phyloP scores from a whole-genome alignment of 2,888 invertebrate genomes.

The Ptychoptera albimana region DNA sequence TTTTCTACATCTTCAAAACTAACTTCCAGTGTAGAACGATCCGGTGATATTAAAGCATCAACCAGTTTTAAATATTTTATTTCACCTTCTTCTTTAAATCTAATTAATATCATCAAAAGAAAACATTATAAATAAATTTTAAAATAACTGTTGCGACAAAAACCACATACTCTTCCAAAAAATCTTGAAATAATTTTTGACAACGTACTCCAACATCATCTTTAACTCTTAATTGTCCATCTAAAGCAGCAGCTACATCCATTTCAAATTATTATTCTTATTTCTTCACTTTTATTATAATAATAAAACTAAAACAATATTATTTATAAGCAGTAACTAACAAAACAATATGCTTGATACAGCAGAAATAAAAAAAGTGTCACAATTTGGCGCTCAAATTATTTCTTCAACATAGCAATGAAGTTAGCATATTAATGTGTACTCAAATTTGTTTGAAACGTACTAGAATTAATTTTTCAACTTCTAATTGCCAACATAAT shows the following conservation, averaged over 20 bases:
- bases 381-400: too few relatives aligned
- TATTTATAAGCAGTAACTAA: too few relatives aligned
- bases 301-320: too few relatives aligned
- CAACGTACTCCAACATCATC: conserved; percentile 88
- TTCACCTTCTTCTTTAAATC: conserved; percentile 74
- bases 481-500: too few relatives aligned
- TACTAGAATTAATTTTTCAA: too few relatives aligned
- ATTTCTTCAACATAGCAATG: too few relatives aligned
- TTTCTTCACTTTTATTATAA: not conserved
- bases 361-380: too few relatives aligned
- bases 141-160: not conserved
- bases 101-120: conserved; percentile 18
- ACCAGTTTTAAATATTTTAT: conserved; percentile 74
- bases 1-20: conserved; percentile 89
- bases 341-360: too few relatives aligned
- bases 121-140: conserved; percentile 2
- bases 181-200: conserved; percentile 92
- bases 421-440: too few relatives aligned
- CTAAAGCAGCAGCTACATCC: conserved; percentile 69
- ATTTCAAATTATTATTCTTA: conserved; percentile 29
- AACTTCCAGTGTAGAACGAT: conserved; percentile 81
- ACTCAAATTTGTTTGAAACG: too few relatives aligned
- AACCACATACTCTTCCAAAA: conserved; percentile 73
- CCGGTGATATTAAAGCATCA: conserved; percentile 67
- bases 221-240: conserved; percentile 58